These are phyloP conservation scores for Dendrolimus kikuchii DNA, from an alignment of 1,140 invertebrate genomes.

Conservation along the genomic window DNA sequence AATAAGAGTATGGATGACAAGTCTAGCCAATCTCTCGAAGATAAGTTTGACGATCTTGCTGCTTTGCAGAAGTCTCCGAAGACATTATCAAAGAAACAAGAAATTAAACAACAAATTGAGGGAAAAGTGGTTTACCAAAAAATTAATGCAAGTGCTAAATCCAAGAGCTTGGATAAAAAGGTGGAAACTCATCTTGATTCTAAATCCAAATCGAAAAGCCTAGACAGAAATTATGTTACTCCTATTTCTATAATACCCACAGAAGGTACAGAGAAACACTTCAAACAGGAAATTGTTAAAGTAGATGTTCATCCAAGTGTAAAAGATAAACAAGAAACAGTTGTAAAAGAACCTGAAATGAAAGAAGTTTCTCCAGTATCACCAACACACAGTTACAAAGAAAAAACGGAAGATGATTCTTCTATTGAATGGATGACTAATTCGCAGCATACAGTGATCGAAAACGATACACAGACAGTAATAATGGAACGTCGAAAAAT, in stretches of 20 bases:
- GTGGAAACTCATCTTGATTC: constrained; percentile 62
- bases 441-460: constrained; percentile 61
- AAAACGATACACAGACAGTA: constrained; percentile 75
- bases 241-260: constrained; percentile 35
- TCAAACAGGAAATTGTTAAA: constrained; percentile 68
- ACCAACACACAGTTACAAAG: constrained; percentile 54
- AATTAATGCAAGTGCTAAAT: constrained; percentile 69
- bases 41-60: constrained; percentile 72
- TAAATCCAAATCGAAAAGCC: constrained; percentile 75
- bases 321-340: constrained; percentile 53
- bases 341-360: constrained; percentile 40
- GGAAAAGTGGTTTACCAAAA: constrained; percentile 74
- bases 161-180: constrained; percentile 74
- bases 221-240: constrained; percentile 71
- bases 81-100: constrained; percentile 74
- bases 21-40: constrained; percentile 74
- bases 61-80: constrained; percentile 74
- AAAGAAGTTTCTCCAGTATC: constrained; percentile 44
- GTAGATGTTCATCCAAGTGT: constrained; percentile 59
- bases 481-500: constrained; percentile 75
- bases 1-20: constrained; percentile 76
- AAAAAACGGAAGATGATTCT: constrained; percentile 62
- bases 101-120: constrained; percentile 76
- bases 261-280: constrained; percentile 42
- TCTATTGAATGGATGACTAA: constrained; percentile 64